Conservation (phyloP, 2,888 invertebrate species). For the Pristionchus entomophagus region DNA sequence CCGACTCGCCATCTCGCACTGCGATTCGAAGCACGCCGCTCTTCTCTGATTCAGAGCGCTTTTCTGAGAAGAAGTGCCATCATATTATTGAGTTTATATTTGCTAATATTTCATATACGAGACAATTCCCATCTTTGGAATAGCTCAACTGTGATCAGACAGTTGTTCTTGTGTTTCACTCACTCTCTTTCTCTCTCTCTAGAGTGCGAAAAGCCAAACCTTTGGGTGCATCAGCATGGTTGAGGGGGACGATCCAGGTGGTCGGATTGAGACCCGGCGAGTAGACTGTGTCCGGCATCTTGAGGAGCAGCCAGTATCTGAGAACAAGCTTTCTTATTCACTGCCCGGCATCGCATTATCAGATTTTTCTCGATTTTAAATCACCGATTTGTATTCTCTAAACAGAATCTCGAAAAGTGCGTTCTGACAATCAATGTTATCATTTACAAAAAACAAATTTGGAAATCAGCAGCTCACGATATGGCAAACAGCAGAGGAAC, state of each 20-base stretch:
- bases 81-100: too few species aligned
- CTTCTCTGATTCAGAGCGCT: not conserved
- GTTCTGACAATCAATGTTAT: not conserved
- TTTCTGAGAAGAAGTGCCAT: not conserved
- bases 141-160: too few species aligned
- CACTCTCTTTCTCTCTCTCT: too few species aligned
- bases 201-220: too few species aligned
- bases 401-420: too few species aligned
- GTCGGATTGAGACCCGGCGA: constrained; percentile 57
- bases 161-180: too few species aligned
- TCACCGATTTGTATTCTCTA: too few species aligned
- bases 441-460: not conserved
- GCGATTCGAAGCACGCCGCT: not conserved
- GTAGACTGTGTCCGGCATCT: constrained; percentile 62
- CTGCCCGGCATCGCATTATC: too few species aligned
- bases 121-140: not conserved
- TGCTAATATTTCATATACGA: not conserved
- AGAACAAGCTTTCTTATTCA: not conserved
- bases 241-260: constrained; percentile 64
- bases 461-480: constrained; percentile 77
- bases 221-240: not conserved
- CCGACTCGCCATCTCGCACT: not conserved
- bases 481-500: constrained; percentile 83
- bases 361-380: too few species aligned
- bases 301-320: constrained; percentile 61